Evolutionary conservation across 2,797 vertebrate species (phyloP), one percentile per base, ranked within the genome.

Genomic region (Peromyscus eremicus): DNA sequence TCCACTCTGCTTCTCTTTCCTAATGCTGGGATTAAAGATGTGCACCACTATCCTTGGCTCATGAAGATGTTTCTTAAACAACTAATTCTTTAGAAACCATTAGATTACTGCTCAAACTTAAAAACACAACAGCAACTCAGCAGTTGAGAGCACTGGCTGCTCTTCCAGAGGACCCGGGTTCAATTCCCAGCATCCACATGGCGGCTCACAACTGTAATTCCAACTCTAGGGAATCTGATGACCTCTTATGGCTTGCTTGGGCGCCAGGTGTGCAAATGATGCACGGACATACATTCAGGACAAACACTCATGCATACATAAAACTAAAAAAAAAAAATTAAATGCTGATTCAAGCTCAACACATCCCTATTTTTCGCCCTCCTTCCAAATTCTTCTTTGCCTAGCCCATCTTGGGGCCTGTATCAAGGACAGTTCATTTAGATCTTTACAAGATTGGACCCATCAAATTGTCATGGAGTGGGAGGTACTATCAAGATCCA

Each of bases 21-120:
- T 14, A 52, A 13, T 52, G 25, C 25, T 76, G 75, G 75, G 27
- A 76, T 76, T 76, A 76, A 76, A 76, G 43, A 27, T 4, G 6
- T 49, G 73, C 1, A 11, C 5, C 25, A 46, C 25, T 6, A 46
- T 16, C 76, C 27, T 27, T 46, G 43, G 40, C 13, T 46, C 34
- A 71, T 85, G 13, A 94, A 87, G 32, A 64, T 12, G 60, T 40
- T 70, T 70, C 64, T 91, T 93, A 60, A 25, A 88, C 68, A 49
- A 90, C 55, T 68, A 66, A n/a, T 49, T 52, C 16, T 52, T 92
- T 76, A 89, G 85, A 76, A 66, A 76, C 27, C 27, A 49, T 96
- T 91, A 75, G 60, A 64, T 40, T 89, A 77, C 77, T 34, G 57
- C 57, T 10, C 34, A 92, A 55, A 87, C 62, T 85, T 86, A 52